A percentile compares a stretch with the other conserved stretches of the same genome.
These are phyloP conservation scores for Leptosomus discolor DNA, from an alignment of 2,113 vertebrate genomes.

Conservation along the genomic window DNA sequence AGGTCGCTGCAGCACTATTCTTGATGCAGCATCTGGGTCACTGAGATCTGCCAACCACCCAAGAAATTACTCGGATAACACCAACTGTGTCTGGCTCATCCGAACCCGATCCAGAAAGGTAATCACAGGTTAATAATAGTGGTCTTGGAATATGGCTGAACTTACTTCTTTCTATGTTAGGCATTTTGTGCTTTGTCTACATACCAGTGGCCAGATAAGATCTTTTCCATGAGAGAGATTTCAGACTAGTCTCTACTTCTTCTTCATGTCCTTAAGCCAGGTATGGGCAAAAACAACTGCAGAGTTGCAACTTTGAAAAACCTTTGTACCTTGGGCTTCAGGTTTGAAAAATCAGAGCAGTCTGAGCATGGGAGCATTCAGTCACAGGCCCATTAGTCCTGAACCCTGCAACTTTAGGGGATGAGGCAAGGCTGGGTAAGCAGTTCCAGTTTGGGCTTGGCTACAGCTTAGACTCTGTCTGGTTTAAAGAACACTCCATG, in stretches of 20 bases:
- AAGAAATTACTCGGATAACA: constrained; percentile 41
- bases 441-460: not conserved
- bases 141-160: not conserved
- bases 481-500: not conserved
- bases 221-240: not conserved
- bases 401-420: not conserved
- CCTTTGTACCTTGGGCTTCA: not conserved
- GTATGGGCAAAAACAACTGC: not conserved
- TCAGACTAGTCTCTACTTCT: not conserved
- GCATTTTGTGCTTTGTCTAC: not conserved
- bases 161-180: not conserved
- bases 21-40: not conserved
- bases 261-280: not conserved
- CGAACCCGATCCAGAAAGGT: constrained; percentile 42
- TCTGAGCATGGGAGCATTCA: not conserved
- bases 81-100: constrained; percentile 60
- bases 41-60: constrained; percentile 32
- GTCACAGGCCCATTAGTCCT: not conserved
- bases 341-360: not conserved
- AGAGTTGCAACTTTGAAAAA: not conserved
- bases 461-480: not conserved
- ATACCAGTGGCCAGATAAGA: not conserved
- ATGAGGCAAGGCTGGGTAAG: not conserved
- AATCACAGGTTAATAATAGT: not conserved
- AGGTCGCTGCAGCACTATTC: constrained; percentile 58